These are phyloP conservation scores for Euzetes globulus DNA, from an alignment of 2,888 invertebrate genomes.

Conservation along the genomic window DNA sequence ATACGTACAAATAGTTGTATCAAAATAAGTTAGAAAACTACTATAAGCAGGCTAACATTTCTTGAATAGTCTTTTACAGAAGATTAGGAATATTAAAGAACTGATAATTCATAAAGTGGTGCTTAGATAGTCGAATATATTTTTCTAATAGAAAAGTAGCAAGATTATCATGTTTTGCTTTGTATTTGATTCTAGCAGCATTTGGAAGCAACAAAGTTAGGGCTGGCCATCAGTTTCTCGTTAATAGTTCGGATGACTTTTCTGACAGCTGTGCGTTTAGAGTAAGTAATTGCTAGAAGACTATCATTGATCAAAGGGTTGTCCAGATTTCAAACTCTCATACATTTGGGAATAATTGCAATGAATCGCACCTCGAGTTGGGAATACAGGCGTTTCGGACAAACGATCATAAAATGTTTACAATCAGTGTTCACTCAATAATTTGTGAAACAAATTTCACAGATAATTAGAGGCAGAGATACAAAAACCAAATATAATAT, in stretches of 20 bases:
- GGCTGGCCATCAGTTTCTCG: not conserved
- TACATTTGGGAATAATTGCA: conserved; percentile 21
- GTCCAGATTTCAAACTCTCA: not conserved
- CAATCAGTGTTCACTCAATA: conserved; percentile 25
- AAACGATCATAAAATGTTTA: conserved; percentile 28
- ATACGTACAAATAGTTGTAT: not conserved
- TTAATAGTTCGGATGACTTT: not conserved
- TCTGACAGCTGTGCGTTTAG: not conserved
- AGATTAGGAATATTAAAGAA: too few species aligned
- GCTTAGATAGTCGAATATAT: too few species aligned
- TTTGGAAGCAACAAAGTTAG: too few species aligned
- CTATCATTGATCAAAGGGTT: conserved; percentile 23
- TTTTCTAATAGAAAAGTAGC: too few species aligned
- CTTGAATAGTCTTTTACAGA: too few species aligned
- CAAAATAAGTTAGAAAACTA: too few species aligned
- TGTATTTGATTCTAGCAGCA: too few species aligned
- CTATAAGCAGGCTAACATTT: too few species aligned
- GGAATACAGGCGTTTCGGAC: conserved; percentile 10
- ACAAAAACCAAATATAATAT: not conserved
- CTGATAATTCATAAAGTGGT: too few species aligned
- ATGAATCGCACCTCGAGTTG: conserved; percentile 24
- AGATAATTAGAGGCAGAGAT: not conserved
- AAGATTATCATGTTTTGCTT: too few species aligned
- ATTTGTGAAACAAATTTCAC: not conserved
- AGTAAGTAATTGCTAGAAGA: conserved; percentile 6